A percentile compares a stretch with the other conserved stretches of the same genome.
These are phyloP conservation scores for Forbesichthys papilliferus DNA, from an alignment of 2,113 vertebrate genomes.

Conservation along the genomic window DNA sequence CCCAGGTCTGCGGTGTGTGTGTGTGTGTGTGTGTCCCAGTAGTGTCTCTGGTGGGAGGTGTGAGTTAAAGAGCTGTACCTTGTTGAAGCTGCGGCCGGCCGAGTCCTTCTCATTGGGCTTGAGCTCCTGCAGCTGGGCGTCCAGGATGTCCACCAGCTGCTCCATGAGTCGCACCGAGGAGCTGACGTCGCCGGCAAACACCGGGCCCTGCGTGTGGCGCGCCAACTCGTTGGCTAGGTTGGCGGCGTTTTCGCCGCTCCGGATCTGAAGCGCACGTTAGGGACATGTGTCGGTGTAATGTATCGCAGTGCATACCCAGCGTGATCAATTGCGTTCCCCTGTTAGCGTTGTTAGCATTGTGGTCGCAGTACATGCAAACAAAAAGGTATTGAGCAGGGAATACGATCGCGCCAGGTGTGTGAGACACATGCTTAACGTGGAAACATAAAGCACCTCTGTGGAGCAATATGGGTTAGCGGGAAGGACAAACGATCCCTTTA, in stretches of 20 bases:
- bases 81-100: constrained; percentile 95
- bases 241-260: constrained; percentile 96
- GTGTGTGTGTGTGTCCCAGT: background rate
- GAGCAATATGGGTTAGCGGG: background rate
- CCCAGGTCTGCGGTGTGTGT: constrained; percentile 7
- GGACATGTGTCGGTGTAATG: constrained; percentile 17
- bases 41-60: background rate
- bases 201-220: constrained; percentile 91
- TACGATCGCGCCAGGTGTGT: background rate
- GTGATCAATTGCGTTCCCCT: constrained; percentile 14
- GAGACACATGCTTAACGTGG: constrained; percentile 4
- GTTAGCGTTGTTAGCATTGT: constrained; percentile 8
- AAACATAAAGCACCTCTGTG: background rate
- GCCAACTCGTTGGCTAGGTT: constrained; percentile 97
- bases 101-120: constrained; percentile 90
- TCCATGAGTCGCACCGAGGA: constrained; percentile 97
- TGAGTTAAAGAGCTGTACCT: constrained; percentile 77
- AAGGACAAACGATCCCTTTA: background rate
- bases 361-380: constrained; percentile 8
- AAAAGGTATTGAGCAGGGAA: background rate
- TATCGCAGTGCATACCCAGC: background rate
- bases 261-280: constrained; percentile 78
- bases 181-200: constrained; percentile 95
- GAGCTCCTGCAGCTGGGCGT: constrained; percentile 95
- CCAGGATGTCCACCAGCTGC: constrained; percentile 96